Percentiles rank a stretch among this genome's conserved stretches.
These are phyloP conservation scores for Lacanobia oleracea DNA, from an alignment of 2,888 invertebrate species.

Conservation along the genomic window DNA sequence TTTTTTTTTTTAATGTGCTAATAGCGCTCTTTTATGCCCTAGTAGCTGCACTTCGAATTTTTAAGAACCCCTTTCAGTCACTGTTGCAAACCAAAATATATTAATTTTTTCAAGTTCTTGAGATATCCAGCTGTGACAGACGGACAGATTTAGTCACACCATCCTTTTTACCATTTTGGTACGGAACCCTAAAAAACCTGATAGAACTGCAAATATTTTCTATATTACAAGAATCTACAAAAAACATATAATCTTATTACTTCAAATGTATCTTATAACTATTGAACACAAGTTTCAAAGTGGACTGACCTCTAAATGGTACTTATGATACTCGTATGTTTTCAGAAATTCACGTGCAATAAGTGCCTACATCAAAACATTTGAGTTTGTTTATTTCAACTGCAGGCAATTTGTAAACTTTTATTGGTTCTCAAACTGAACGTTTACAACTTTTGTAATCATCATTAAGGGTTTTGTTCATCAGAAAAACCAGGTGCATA, in stretches of 20 bases:
- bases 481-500: no score
- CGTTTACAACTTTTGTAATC: background rate
- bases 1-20: no score
- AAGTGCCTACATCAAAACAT: slow-evolving; percentile 1
- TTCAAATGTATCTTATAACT: background rate
- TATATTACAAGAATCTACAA: background rate
- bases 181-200: no score
- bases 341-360: slow-evolving; percentile 15
- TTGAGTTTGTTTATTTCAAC: background rate
- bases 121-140: no score
- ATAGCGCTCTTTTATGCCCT: no score
- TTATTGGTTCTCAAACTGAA: slow-evolving; percentile 14
- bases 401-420: background rate
- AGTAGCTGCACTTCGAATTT: no score
- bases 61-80: no score
- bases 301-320: background rate
- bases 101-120: no score
- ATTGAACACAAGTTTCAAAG: background rate
- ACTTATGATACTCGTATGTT: background rate
- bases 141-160: no score
- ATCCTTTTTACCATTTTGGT: no score
- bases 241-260: background rate
- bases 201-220: background rate
- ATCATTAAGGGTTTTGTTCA: background rate
- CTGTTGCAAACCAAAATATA: no score